Evolutionary conservation across 2,888 invertebrate species (phyloP).

Genomic region (Hyles lineata): DNA sequence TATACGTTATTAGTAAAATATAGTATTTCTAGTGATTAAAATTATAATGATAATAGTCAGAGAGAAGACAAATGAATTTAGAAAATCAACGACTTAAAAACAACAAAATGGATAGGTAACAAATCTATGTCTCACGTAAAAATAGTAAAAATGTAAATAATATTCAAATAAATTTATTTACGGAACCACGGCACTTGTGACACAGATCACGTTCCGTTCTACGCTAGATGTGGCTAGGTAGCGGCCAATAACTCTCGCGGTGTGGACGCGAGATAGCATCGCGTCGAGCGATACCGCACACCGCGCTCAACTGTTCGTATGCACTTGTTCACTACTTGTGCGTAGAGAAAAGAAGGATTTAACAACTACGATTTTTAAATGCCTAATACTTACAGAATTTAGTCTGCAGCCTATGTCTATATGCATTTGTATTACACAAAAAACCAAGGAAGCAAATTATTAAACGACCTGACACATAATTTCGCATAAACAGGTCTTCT

Average conservation of each 20-base stretch:
- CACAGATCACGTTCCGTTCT: slow-evolving; percentile 10
- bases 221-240: slow-evolving; percentile 32
- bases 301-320: slow-evolving; percentile 14
- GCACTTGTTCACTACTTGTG: neutral
- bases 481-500: too few species aligned
- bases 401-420: too few species aligned
- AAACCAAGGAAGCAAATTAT: too few species aligned
- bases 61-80: too few species aligned
- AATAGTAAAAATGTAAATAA: neutral
- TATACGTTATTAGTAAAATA: neutral
- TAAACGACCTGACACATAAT: too few species aligned
- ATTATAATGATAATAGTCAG: too few species aligned
- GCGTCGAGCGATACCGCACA: slow-evolving; percentile 46
- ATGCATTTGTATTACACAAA: too few species aligned
- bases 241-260: slow-evolving; percentile 53
- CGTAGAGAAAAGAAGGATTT: neutral
- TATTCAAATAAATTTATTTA: neutral
- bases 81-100: too few species aligned
- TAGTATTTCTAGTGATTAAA: too few species aligned
- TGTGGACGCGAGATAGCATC: slow-evolving; percentile 62
- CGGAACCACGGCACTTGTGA: neutral
- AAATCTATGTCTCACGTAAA: too few species aligned
- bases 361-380: neutral
- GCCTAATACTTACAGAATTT: too few species aligned
- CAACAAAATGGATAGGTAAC: too few species aligned